Evolutionary conservation across 2,113 vertebrate genomes (phyloP), one percentile per base, ranked within the genome.

Genomic region (Eira barbara): DNA sequence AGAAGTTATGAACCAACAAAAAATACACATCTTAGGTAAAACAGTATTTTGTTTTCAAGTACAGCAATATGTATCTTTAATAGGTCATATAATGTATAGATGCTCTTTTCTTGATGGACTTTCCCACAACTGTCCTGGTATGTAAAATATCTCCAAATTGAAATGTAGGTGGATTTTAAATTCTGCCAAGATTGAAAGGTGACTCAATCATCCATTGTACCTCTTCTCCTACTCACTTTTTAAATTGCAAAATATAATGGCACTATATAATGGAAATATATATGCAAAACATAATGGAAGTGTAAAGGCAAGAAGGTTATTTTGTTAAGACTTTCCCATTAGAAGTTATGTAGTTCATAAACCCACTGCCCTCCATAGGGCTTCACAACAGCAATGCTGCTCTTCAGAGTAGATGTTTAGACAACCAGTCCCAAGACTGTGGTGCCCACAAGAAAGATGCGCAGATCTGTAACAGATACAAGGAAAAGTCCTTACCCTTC

Each of bases 391-490:
- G n/a, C 42, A 78, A 34, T 11, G 29, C 47, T 65, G 14, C 31
- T 63, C 91, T 80, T 80, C 20, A 49, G 85, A 83, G 52, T 14
- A 59, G 45, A 92, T 57, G 20, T 88, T 86, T 87, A 94, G 80
- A 93, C 79, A 85, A 88, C 34, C 36, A 85, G 11, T 73, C 45
- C 36, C 78, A 82, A 59, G 29, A 57, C 49, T 36, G 25, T 2
- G 3, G n/a, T 89, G 25, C 76, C 96, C 85, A 93, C 36, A 80
- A 92, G 57, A 97, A 94, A 93, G 89, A 92, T 55, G 25, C 61
- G 36, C 47, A 97, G 92, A 92, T 91, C 63, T 71, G 21, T 55
- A 94, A 78, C 49, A 95, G 85, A 96, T 45, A 81, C 23, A 45
- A 91, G 49, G 61, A 84, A n/a, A 90, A 92, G 84, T 52, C 61